Base-by-base conservation (phyloP, 1,140 invertebrate genomes). In the Anadara kagoshimensis region DNA sequence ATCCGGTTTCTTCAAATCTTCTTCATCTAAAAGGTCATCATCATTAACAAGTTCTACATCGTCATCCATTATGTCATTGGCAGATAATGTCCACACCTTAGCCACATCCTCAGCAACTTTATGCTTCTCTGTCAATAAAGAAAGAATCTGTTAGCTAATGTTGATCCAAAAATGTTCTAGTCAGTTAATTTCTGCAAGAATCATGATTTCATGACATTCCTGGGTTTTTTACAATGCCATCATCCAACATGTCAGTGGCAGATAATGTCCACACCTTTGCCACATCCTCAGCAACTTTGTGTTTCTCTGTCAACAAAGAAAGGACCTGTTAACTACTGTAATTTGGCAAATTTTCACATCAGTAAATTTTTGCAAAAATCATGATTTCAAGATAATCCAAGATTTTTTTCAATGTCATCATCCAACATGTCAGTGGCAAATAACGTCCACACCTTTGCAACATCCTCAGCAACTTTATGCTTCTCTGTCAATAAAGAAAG, bases 31-130 rank as follows among this genome's bases (percentile, higher is more conserved):
- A 24, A 98, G 91, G 78, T 94, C 92, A 90, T 98, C 94, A 57
- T 94, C 93, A 90, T 98, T 93, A 69, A 98, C 96, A 4, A 95
- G 90, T 57, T 96, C 95, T 79, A 94, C 92, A 84, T 96, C 94
- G 85, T 93, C 93, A 82, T 89, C 87, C 54, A 90, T 80, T 10
- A 90, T 86, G 82, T 91, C 91, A 84, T 91, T 91, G 16, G 85
- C 75, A 26, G 88, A 87, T 16, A 94, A 82, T 75, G 93, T 93
- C 95, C 95, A 96, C 0, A 94, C 83, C 74, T 89, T 85, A 12
- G 85, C 80, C 44, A 87, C 80, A 70, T 85, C 84, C 29, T 79
- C 73, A 72, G 49, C 47, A n/a, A 64, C 62, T 29, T 51, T 64
- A 8, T 45, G 12, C n/a, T 24, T 45, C n/a, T 64, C 62, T 64